Base-by-base conservation (phyloP, 1,140 invertebrate species). In the Chlorops oryzae region DNA sequence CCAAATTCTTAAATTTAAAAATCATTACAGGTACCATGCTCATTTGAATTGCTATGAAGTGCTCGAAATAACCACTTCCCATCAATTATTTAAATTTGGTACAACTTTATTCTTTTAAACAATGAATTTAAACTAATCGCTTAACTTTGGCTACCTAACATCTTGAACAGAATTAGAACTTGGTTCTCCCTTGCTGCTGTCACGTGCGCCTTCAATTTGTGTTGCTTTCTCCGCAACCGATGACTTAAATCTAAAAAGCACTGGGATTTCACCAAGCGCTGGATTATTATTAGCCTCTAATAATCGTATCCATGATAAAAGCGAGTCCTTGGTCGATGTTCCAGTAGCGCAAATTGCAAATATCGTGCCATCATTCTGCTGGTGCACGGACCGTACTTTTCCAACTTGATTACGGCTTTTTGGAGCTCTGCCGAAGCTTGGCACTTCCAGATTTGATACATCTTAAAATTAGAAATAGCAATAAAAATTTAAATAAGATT, bases 321-420 rank as follows among this genome's bases (percentile, higher is more conserved):
- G 70, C 1, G 92, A 95, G 74, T 96, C 90, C 75, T 89, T 82
- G 27, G 84, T 85, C 9, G 87, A 91, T n/a, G 88, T 88, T 50
- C 93, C 79, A 50, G 92, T 93, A 15, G 89, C 87, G 73, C 87
- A 92, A 50, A 94, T 75, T 6, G 84, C 85, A 56, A 92, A 80
- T 59, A 96, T 87, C 1, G 85, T 88, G n/a, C 90, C 90, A 73
- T 98, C 92, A 25, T 90, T 81, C 75, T 98, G 92, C 73, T 97
- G 88, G 70, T 98, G 95, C 4, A 96, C 81, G 10, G 82, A 80
- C 12, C 80, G 79, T 53, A 75, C 73, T 25, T 34, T 78, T 55
- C 50, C 70, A 51, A 56, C 60, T 59, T 52, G 63, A 64, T 73
- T 73, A 10, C 61, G 42, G 0, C 56, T 47, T 1, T 62, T 62